Conservation (phyloP, 2,113 vertebrate genomes). For the Uropsilus gracilis region DNA sequence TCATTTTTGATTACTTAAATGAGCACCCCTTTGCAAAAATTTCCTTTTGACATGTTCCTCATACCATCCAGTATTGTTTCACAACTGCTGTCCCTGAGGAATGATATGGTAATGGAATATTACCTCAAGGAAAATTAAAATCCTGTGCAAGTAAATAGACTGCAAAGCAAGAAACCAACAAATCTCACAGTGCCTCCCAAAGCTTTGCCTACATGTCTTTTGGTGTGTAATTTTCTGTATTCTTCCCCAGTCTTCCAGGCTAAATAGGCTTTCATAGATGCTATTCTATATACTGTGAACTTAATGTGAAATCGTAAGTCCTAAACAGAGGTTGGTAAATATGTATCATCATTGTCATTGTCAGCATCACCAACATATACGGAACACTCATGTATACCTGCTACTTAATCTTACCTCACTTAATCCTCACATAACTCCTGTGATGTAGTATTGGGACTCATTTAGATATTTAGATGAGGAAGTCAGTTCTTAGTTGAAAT, state of each 20-base stretch:
- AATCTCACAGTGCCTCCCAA: neutral
- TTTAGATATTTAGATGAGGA: neutral
- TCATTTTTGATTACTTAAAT: conserved; percentile 53
- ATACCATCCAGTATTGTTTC: neutral
- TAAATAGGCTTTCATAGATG: neutral
- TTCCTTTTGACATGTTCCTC: neutral
- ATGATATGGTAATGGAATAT: neutral
- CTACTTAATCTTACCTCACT: neutral
- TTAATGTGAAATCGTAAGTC: neutral
- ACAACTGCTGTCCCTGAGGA: neutral
- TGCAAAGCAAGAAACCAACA: neutral
- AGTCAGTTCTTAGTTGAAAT: neutral
- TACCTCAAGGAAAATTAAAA: conserved; percentile 13
- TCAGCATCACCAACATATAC: neutral
- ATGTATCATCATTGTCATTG: neutral
- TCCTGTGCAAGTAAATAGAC: neutral
- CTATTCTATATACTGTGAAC: neutral
- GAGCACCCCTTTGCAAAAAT: neutral
- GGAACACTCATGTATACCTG: neutral
- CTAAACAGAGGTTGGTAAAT: neutral
- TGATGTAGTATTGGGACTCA: neutral
- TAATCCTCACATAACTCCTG: neutral
- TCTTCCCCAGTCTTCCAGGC: neutral
- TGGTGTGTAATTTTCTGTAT: neutral
- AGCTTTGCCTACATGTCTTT: neutral